A percentile compares a stretch with the other conserved stretches of the same genome.
Evolutionary conservation across 2,888 invertebrate genomes (phyloP).

Genomic region (Lepidocyrtoides sp.): DNA sequence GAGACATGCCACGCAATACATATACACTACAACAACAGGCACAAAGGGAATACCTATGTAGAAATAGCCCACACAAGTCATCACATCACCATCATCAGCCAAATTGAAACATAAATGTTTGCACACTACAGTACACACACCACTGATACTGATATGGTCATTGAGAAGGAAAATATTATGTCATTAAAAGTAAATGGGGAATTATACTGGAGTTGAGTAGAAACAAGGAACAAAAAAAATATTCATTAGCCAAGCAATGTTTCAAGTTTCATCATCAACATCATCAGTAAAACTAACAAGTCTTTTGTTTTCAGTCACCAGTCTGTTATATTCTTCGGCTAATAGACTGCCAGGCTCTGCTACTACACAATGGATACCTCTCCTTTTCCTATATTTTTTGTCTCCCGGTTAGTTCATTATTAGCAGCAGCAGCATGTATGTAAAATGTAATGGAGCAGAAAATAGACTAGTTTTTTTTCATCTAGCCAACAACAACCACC

Average conservation of each 20-base stretch:
- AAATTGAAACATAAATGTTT: constrained; percentile 48
- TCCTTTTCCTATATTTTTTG: background rate
- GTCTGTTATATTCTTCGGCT: background rate
- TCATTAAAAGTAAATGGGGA: background rate
- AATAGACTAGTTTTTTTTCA: constrained; percentile 32
- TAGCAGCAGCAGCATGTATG: no score
- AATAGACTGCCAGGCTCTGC: background rate
- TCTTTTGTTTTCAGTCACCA: background rate
- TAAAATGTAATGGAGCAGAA: constrained; percentile 50
- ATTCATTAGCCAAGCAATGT: constrained; percentile 37
- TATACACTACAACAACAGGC: background rate
- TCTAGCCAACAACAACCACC: background rate
- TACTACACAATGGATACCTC: background rate
- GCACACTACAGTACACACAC: background rate
- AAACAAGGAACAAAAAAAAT: background rate
- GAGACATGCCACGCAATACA: constrained; percentile 13
- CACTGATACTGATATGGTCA: constrained; percentile 5
- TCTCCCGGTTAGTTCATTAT: constrained; percentile 22
- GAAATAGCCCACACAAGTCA: constrained; percentile 11
- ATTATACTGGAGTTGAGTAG: background rate
- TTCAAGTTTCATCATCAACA: constrained; percentile 51
- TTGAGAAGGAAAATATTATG: background rate
- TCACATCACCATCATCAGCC: constrained; percentile 45
- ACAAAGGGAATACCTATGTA: background rate
- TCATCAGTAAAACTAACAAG: constrained; percentile 25